Percentiles rank a stretch among this genome's conserved stretches.
phyloP scores from a whole-genome alignment of 2,888 invertebrate genomes.

The Bhutanitis thaidina region DNA sequence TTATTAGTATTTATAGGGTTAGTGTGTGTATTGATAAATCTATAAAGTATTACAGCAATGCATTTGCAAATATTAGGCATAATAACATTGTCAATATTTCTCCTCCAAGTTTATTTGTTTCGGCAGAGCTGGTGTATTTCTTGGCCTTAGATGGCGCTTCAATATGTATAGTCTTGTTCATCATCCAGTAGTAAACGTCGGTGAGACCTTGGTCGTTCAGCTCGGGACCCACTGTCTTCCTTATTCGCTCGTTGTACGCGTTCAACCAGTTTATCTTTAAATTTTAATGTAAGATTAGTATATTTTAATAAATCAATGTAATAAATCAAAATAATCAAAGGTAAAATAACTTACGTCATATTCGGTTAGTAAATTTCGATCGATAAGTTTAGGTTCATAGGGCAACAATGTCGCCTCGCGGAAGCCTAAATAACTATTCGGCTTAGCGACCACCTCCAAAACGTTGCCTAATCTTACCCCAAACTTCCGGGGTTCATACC shows the following conservation, averaged over 20 bases:
- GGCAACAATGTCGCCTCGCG: slow-evolving; percentile 91
- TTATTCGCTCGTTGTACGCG: slow-evolving; percentile 86
- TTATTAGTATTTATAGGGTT: neutral
- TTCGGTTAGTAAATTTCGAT: slow-evolving; percentile 85
- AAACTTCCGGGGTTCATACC: slow-evolving; percentile 90
- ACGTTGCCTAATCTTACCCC: slow-evolving; percentile 94
- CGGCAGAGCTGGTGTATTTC: slow-evolving; percentile 27
- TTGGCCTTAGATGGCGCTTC: slow-evolving; percentile 50
- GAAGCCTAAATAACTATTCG: slow-evolving; percentile 83
- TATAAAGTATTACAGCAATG: neutral
- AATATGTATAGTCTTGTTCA: slow-evolving; percentile 87
- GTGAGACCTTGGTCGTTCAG: slow-evolving; percentile 84
- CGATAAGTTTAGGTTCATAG: slow-evolving; percentile 92
- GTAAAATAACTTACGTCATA: slow-evolving; percentile 83
- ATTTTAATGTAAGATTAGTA: too few relatives aligned
- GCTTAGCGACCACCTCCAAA: slow-evolving; percentile 83
- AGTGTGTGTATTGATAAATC: too few relatives aligned
- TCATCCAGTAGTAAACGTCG: slow-evolving; percentile 90
- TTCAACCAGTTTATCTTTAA: slow-evolving; percentile 88
- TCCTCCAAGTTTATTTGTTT: neutral
- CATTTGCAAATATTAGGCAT: neutral
- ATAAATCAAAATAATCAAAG: neutral
- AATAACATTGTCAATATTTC: neutral
- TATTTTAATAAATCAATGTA: too few relatives aligned
- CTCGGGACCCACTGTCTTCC: slow-evolving; percentile 86